Evolutionary conservation across 1,140 invertebrate species (phyloP), one percentile per base, ranked within the genome.

Genomic region (Drosophila pallidifrons): DNA sequence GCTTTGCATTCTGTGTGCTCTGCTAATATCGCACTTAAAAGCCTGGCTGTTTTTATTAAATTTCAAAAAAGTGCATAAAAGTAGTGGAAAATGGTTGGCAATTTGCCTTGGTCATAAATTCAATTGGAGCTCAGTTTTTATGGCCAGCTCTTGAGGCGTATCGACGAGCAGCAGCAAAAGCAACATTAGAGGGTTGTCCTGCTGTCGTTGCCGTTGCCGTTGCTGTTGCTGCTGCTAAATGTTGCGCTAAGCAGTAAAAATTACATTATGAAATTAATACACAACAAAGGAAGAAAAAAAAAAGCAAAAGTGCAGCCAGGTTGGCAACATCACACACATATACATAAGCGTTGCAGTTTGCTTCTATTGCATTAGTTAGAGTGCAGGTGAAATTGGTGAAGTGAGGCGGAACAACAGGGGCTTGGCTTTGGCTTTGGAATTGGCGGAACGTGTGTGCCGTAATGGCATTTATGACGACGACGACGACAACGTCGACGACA

Each of bases 221-320:
- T 13, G 25, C 41, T 28, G 2, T 7, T 32, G 41, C 51, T 49
- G 25, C 46, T n/a, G 38, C 52, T 58, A 75, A 71, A 75, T 59
- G 73, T 71, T 71, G 32, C 68, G 74, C 74, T 76, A 72, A 76
- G 74, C 61, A 72, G 61, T 76, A 76, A 75, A 75, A 79, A 75
- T 75, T 79, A 59, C 76, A 79, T 79, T 79, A 79, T 75, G 76
- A 71, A 69, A 75, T 75, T 79, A 75, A 75, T 75, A 63, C 58
- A 69, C 66, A 71, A 75, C 72, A 75, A 58, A 43, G 43, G 41
- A 15, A 35, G 28, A 13, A n/a, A 25, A 67, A 43, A 30, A 16
- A 10, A 58, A 0, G 38, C 7, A 11, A 59, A 30, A 43, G 8
- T 5, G 30, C 47, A 25, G 30, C 4, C 65, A 77, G 54, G 28